These are phyloP conservation scores for Camponotus vicinus DNA, from an alignment of 1,140 invertebrate genomes.

Conservation along the genomic window DNA sequence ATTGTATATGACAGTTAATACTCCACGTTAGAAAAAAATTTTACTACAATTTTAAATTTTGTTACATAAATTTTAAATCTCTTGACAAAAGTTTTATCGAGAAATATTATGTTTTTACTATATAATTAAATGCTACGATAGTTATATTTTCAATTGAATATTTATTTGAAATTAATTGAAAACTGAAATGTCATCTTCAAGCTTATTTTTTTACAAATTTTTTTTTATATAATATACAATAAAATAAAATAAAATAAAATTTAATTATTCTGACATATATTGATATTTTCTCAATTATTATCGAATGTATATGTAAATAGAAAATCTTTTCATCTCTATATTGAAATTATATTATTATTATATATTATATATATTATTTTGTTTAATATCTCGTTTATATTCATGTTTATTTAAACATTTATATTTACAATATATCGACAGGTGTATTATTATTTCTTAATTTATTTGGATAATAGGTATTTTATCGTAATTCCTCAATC, in stretches of 20 bases:
- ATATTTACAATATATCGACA: not conserved
- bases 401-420: not conserved
- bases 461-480: not conserved
- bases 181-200: not conserved
- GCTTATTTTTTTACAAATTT: not conserved
- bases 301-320: constrained; percentile 23
- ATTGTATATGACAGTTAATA: constrained; percentile 15
- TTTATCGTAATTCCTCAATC: not conserved
- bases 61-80: not conserved
- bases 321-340: constrained; percentile 11
- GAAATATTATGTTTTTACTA: not conserved
- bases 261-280: not conserved
- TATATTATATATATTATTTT: constrained; percentile 12
- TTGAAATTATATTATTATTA: not conserved
- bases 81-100: not conserved
- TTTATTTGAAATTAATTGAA: constrained; percentile 12
- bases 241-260: no score
- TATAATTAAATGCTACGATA: not conserved
- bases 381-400: not conserved
- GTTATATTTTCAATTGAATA: not conserved
- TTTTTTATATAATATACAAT: not conserved
- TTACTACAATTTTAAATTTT: not conserved
- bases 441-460: not conserved
- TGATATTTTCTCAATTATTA: not conserved
- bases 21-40: not conserved